Evolutionary conservation across 2,113 vertebrate species (phyloP).

Genomic region (Pseudorhombus dupliciocellatus): DNA sequence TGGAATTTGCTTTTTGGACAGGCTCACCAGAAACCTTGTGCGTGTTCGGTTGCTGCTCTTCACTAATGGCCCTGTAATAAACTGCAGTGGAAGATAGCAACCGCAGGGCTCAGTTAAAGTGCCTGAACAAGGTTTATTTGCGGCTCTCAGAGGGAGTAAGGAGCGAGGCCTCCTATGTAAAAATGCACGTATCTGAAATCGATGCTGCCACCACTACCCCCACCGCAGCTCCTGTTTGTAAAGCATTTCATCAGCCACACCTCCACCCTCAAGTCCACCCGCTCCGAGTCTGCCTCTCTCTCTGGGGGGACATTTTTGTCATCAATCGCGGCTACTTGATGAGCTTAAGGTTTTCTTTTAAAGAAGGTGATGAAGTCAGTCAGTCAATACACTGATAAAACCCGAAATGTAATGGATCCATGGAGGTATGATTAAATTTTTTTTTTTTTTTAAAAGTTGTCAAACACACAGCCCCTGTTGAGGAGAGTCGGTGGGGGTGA

Average conservation of each 20-base stretch:
- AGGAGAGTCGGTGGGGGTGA: background rate
- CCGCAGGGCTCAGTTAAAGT: background rate
- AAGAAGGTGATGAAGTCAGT: background rate
- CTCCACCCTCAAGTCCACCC: background rate
- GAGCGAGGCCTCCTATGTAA: background rate
- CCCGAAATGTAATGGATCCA: too few relatives aligned
- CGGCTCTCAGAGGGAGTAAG: background rate
- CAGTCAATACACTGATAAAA: background rate
- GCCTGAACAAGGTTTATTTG: background rate
- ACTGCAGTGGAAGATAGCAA: background rate
- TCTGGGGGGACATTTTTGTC: background rate
- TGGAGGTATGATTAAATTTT: too few relatives aligned
- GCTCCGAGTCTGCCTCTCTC: background rate
- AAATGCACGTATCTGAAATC: constrained; percentile 1
- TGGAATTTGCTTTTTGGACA: background rate
- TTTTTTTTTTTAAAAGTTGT: too few relatives aligned
- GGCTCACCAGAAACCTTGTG: background rate
- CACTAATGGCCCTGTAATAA: background rate
- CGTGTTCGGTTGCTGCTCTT: background rate
- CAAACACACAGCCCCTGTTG: background rate
- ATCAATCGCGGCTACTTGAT: background rate
- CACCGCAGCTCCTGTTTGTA: background rate
- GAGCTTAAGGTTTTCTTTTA: background rate
- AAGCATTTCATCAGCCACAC: background rate
- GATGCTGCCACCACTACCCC: background rate